phyloP scores from a whole-genome alignment of 1,140 invertebrate species.

The Rhagoletis zephyria region DNA sequence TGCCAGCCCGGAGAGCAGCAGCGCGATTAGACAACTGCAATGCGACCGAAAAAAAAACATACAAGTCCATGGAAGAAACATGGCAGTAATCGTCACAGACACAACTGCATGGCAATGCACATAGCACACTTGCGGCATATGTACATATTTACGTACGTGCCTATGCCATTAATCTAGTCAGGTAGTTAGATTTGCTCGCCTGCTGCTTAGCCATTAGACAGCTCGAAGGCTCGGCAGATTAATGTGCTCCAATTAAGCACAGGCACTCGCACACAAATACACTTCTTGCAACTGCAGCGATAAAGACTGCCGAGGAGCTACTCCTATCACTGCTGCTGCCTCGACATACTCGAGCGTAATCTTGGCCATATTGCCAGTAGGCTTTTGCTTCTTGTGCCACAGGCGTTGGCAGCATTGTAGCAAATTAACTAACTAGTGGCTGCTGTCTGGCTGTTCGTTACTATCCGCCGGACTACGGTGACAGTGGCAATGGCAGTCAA shows the following conservation, averaged over 20 bases:
- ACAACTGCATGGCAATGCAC: background rate
- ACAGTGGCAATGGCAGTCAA: conserved; percentile 1
- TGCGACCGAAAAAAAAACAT: background rate
- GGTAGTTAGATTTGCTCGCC: conserved; percentile 32
- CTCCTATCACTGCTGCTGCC: background rate
- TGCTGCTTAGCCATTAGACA: conserved; percentile 40
- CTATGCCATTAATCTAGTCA: conserved; percentile 23
- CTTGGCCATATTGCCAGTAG: too few relatives aligned
- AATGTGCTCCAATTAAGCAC: conserved; percentile 48
- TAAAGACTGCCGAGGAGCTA: background rate
- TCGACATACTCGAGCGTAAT: too few relatives aligned
- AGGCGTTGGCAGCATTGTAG: background rate
- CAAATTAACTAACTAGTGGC: background rate
- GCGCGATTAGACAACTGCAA: conserved; percentile 7
- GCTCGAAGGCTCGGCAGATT: conserved; percentile 43
- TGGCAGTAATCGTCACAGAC: background rate
- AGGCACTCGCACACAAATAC: conserved; percentile 1
- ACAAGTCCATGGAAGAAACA: background rate
- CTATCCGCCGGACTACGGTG: background rate
- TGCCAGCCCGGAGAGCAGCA: background rate
- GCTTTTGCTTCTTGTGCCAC: background rate
- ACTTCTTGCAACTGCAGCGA: background rate
- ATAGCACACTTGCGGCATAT: too few relatives aligned
- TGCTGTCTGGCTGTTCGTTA: conserved; percentile 8
- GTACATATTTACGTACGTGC: background rate